Evolutionary conservation across 2,113 vertebrate genomes (phyloP), one percentile per base, ranked within the genome.

Genomic region (Notothenia coriiceps): DNA sequence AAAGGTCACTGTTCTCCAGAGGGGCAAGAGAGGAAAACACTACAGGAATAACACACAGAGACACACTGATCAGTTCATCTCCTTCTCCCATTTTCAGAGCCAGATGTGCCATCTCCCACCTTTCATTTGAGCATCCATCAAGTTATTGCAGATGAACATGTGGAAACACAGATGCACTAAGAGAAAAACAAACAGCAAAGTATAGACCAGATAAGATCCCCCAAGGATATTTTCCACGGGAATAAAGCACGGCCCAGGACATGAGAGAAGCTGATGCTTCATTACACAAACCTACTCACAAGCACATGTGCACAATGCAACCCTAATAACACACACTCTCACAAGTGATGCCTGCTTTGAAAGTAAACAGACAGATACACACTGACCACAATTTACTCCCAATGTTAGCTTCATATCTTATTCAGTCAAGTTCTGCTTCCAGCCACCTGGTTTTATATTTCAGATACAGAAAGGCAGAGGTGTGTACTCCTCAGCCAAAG

Each of bases 1-100:
- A 86, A 92, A 92, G 88, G 90, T 91, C 91, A 90, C 47, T 22
- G 55, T 74, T 80, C 83, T 80, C 49, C 62, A 80, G 71, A 74
- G 74, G 56, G 50, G 59, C 10, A 43, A 78, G 67, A 73, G 61
- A 63, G 69, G 67, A 25, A 79, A 70, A 73, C 29, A 66, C 33
- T 14, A 77, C 68, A 57, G 40, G 55, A 75, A 75, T 68, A 60
- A 46, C 64, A 51, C 35, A 84, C 13, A 43, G 20, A 73, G 17
- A 57, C 44, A 70, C 40, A 14, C 50, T 40, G 33, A 74, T 78
- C 68, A 63, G 50, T 67, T 51, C 6, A 5, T 50, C 78, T 73
- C 80, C 70, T 88, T 87, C 84, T 50, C 9, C 63, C 64, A 60
- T 80, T 77, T 72, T 60, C 73, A 69, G 33, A 75, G 64, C 79